These are phyloP conservation scores for Platalea minor DNA, from an alignment of 2,797 vertebrate genomes.

Conservation along the genomic window DNA sequence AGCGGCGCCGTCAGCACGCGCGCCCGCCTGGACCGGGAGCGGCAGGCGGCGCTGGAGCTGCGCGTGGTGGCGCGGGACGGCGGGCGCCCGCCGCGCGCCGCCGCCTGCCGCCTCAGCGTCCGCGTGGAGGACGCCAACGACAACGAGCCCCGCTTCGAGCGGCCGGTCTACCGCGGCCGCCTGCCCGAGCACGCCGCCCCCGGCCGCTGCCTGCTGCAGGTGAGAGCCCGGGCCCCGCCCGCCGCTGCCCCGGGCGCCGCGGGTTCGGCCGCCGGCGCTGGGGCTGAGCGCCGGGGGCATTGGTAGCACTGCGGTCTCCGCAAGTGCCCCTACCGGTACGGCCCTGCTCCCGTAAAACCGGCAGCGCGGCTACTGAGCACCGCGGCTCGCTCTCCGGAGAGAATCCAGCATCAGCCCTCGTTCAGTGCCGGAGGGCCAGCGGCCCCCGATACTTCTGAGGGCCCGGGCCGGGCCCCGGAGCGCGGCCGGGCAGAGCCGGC, in stretches of 20 bases:
- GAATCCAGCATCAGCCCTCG: no score
- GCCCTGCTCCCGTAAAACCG: fast-evolving
- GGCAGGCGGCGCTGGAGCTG: constrained; percentile 76
- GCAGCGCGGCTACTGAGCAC: fast-evolving
- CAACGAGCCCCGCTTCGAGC: constrained; percentile 87
- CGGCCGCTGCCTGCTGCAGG: constrained; percentile 87
- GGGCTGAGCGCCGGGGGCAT: no score
- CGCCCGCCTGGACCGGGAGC: constrained; percentile 81
- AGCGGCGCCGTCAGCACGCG: constrained; percentile 82
- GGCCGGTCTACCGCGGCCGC: constrained; percentile 82
- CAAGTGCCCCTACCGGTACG: fast-evolving
- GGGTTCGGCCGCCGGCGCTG: no score
- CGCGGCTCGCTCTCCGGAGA: fast-evolving
- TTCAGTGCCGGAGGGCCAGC: no score
- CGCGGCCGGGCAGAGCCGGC: fast-evolving
- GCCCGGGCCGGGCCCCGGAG: no score
- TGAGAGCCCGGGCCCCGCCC: constrained; percentile 55
- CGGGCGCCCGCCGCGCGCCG: constrained; percentile 79
- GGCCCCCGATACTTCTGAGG: no score
- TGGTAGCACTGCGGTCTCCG: fast-evolving
- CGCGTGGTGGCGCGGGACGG: constrained; percentile 83
- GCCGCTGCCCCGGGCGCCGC: no score
- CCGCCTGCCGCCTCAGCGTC: constrained; percentile 82
- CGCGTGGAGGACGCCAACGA: constrained; percentile 87
- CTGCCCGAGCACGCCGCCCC: constrained; percentile 80